These are phyloP conservation scores for Pseudoips prasinana DNA, from an alignment of 2,888 invertebrate species.

Conservation along the genomic window DNA sequence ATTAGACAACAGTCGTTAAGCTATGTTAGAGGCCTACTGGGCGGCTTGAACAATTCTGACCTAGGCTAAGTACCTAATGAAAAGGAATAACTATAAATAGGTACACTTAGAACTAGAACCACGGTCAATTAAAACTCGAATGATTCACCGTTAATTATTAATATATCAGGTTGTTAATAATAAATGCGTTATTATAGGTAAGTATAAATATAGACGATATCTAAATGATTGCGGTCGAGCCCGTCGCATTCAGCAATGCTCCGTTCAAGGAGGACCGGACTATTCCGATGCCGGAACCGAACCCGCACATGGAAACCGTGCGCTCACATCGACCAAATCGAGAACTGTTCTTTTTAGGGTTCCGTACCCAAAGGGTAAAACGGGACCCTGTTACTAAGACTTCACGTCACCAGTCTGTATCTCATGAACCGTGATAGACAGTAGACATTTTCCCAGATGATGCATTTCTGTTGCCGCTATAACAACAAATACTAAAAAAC, in stretches of 20 bases:
- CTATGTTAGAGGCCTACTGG: too few species aligned
- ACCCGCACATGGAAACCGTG: conserved; percentile 54
- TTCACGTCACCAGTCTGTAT: too few species aligned
- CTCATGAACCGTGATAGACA: too few species aligned
- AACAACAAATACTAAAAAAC: too few species aligned
- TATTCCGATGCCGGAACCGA: conserved; percentile 75
- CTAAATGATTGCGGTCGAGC: conserved; percentile 63
- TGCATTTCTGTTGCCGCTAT: too few species aligned
- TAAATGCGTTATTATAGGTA: conserved; percentile 34
- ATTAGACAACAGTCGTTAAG: too few species aligned
- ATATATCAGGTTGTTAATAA: conserved; percentile 29
- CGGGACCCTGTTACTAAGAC: too few species aligned
- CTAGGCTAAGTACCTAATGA: conserved; percentile 9
- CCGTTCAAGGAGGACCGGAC: conserved; percentile 75
- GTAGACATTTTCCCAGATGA: too few species aligned
- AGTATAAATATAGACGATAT: conserved; percentile 49
- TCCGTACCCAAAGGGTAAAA: too few species aligned
- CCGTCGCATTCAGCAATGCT: conserved; percentile 54
- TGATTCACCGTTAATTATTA: conserved; percentile 29
- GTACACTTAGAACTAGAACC: conserved; percentile 8
- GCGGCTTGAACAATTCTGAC: too few species aligned
- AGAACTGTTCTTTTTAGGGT: conserved; percentile 44
- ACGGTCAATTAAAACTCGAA: conserved; percentile 27
- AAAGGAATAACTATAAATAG: conserved; percentile 9
- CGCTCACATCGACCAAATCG: conserved; percentile 41